These are phyloP conservation scores for Apis dorsata DNA, from an alignment of 1,140 invertebrate species.

Conservation along the genomic window DNA sequence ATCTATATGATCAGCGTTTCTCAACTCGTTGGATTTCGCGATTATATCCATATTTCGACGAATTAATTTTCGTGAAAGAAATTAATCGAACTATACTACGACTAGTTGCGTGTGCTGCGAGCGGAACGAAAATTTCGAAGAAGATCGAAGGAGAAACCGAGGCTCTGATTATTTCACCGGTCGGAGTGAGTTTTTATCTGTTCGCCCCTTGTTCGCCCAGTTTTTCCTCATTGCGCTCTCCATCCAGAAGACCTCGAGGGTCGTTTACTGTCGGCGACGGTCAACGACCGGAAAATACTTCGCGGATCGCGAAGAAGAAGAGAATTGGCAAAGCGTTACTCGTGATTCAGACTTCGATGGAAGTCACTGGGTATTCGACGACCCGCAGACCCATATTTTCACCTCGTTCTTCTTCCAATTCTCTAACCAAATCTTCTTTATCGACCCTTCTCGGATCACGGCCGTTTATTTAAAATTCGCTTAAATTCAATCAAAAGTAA, in stretches of 20 bases:
- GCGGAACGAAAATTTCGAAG: conserved; percentile 38
- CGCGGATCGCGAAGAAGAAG: conserved; percentile 30
- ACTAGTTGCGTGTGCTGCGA: no score
- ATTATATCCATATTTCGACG: no score
- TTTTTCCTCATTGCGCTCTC: conserved; percentile 61
- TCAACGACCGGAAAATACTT: conserved; percentile 53
- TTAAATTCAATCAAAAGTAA: no score
- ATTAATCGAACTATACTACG: no score
- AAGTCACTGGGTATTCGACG: conserved; percentile 60
- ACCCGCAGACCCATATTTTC: conserved; percentile 75
- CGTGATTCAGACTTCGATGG: conserved; percentile 47
- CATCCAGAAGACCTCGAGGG: conserved; percentile 66
- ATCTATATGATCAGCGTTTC: neutral
- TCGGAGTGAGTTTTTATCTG: conserved; percentile 70
- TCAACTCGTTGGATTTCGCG: neutral
- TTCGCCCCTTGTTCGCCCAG: conserved; percentile 64
- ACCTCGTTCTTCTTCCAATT: neutral
- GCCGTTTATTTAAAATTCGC: no score
- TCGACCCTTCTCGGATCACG: no score
- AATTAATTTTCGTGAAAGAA: no score
- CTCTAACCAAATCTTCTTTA: no score
- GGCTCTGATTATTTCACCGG: conserved; percentile 65
- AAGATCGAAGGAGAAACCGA: conserved; percentile 49
- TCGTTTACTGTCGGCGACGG: conserved; percentile 70
- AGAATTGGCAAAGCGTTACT: conserved; percentile 25